phyloP scores from a whole-genome alignment of 2,797 vertebrate species.

The Scyliorhinus canicula region DNA sequence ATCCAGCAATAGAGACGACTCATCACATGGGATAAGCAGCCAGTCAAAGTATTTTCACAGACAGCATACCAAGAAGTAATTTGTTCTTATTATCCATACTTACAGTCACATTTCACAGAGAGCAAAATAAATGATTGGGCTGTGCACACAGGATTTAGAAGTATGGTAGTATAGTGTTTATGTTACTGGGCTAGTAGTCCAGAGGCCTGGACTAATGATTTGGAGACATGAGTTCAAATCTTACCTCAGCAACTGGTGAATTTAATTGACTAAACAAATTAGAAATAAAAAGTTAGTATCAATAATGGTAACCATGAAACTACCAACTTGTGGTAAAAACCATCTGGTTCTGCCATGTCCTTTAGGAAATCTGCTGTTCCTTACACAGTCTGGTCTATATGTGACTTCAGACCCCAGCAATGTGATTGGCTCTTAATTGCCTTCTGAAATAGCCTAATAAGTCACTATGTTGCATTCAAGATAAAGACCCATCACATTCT shows the following conservation, averaged over 20 bases:
- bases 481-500: neutral
- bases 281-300: neutral
- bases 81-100: neutral
- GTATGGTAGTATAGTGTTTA: neutral
- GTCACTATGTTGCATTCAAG: neutral
- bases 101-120: neutral
- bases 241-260: neutral
- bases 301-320: neutral
- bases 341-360: neutral
- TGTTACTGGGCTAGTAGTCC: neutral
- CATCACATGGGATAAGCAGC: neutral
- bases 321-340: neutral
- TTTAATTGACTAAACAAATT: too few relatives aligned
- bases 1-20: neutral
- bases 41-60: neutral
- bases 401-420: neutral
- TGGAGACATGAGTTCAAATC: neutral
- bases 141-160: neutral
- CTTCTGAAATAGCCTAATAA: neutral
- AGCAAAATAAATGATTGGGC: neutral
- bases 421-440: neutral
- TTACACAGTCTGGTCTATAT: neutral
- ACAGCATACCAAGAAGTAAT: too few relatives aligned
- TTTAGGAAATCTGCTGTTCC: neutral
- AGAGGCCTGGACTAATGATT: neutral